Evolutionary conservation across 2,888 invertebrate species (phyloP).

Genomic region (Chydorus sphaericus): DNA sequence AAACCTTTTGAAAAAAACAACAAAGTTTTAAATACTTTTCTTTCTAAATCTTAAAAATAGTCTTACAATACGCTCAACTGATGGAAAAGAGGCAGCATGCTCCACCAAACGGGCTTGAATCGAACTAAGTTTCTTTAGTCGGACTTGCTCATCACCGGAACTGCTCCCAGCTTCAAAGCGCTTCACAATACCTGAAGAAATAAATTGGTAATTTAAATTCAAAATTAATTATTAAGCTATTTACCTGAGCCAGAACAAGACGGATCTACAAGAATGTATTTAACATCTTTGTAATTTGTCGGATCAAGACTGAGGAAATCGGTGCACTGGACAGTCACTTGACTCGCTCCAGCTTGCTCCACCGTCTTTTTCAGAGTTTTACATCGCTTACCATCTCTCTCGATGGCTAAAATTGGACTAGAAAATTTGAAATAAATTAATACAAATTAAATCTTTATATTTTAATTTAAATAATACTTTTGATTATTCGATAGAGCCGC

Average conservation of each 20-base stretch:
- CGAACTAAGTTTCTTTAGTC: conserved; percentile 26
- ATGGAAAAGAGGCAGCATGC: conserved; percentile 76
- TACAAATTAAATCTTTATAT: not conserved
- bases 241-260: conserved; percentile 88
- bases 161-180: not conserved
- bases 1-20: conserved; percentile 40
- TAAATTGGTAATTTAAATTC: conserved; percentile 9
- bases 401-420: conserved; percentile 72
- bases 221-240: not conserved
- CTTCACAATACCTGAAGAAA: conserved; percentile 12
- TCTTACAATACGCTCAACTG: conserved; percentile 49
- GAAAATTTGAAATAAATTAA: not conserved
- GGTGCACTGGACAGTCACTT: conserved; percentile 46
- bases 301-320: conserved; percentile 56
- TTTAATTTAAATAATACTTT: conserved; percentile 34
- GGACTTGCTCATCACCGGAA: not conserved
- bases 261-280: conserved; percentile 89
- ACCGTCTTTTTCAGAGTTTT: conserved; percentile 48
- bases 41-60: not conserved
- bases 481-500: conserved; percentile 66
- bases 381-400: conserved; percentile 51
- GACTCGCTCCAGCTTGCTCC: conserved; percentile 44
- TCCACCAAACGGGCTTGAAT: conserved; percentile 70
- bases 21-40: not conserved
- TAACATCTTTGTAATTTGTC: conserved; percentile 48